A percentile compares a stretch with the other conserved stretches of the same genome.
Conservation (phyloP, 2,888 invertebrate genomes). For the Griposia aprilina region DNA sequence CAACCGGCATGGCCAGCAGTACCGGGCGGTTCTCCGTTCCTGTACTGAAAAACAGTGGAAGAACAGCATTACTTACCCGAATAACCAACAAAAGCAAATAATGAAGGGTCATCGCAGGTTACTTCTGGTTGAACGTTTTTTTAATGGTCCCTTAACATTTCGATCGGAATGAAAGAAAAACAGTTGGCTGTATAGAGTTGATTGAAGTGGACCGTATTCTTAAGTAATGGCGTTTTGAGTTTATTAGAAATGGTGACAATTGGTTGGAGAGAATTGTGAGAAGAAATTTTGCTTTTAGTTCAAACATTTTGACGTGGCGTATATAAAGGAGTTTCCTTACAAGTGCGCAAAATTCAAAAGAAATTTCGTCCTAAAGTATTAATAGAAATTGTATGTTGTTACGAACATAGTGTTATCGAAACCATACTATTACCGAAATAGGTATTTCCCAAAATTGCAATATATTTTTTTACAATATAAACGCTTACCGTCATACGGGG, state of each 20-base stretch:
- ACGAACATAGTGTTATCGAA: background rate
- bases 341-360: background rate
- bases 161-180: constrained; percentile 32
- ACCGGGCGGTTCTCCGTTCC: background rate
- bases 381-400: too few relatives aligned
- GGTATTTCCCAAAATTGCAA: too few relatives aligned
- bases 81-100: constrained; percentile 39
- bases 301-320: too few relatives aligned
- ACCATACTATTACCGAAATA: background rate
- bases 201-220: constrained; percentile 10
- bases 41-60: background rate
- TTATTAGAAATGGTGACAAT: background rate
- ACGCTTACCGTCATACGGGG: too few relatives aligned
- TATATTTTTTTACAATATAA: too few relatives aligned
- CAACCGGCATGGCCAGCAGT: too few relatives aligned
- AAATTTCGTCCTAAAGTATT: background rate
- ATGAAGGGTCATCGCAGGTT: constrained; percentile 32
- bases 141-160: background rate
- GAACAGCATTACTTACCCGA: constrained; percentile 13
- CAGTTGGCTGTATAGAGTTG: background rate
- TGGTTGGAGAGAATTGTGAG: background rate
- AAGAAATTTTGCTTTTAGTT: background rate
- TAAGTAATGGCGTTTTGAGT: background rate
- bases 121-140: constrained; percentile 30
- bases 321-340: too few relatives aligned